Conservation (phyloP, 2,113 vertebrate genomes). For the Leptocoma aspasia region DNA sequence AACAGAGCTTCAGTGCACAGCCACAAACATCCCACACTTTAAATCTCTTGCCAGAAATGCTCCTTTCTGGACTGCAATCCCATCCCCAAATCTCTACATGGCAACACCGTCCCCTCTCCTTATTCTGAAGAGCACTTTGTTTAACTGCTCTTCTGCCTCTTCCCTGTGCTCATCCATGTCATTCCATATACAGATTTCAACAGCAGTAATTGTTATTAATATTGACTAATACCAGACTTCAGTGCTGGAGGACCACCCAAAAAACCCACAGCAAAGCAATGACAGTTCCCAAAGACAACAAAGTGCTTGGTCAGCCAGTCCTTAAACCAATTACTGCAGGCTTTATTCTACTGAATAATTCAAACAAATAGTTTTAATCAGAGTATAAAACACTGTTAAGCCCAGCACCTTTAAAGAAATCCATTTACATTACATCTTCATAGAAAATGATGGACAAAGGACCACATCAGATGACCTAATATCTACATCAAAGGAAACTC, state of each 20-base stretch:
- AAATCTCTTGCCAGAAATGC: neutral
- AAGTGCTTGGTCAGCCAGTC: neutral
- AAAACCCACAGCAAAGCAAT: neutral
- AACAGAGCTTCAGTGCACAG: neutral
- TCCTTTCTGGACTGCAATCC: neutral
- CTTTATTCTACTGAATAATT: constrained; percentile 11
- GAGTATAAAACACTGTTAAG: neutral
- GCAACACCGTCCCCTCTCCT: neutral
- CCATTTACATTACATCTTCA: neutral
- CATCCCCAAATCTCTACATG: neutral
- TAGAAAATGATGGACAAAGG: neutral
- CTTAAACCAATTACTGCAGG: constrained; percentile 1
- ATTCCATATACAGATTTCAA: neutral
- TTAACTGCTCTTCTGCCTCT: neutral
- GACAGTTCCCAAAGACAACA: neutral
- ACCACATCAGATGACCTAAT: neutral
- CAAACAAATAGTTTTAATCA: constrained; percentile 18
- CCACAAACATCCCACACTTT: neutral
- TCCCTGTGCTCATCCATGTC: neutral
- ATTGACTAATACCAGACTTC: neutral
- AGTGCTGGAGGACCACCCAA: neutral
- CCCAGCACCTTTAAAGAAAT: neutral
- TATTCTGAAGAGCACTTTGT: neutral
- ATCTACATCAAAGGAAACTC: neutral
- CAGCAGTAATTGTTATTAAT: neutral